Percentiles rank a stretch among this genome's conserved stretches.
phyloP scores from a whole-genome alignment of 2,113 vertebrate genomes.

The Catharus fuscescens region DNA sequence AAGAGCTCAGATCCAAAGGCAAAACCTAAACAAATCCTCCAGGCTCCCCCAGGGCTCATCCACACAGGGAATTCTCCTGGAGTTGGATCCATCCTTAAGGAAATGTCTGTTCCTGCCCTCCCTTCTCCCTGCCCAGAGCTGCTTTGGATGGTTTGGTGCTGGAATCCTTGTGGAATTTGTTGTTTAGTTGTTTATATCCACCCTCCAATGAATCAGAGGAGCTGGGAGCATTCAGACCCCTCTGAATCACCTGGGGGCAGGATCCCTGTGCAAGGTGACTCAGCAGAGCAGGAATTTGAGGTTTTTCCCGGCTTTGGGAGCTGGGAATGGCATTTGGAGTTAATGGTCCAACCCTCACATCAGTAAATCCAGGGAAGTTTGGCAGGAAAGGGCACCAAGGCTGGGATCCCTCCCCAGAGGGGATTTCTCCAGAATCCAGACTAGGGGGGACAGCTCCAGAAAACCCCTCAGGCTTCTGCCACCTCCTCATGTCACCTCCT shows the following conservation, averaged over 20 bases:
- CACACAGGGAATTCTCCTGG: not conserved
- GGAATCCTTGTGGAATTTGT: not conserved
- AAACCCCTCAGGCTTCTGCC: not conserved
- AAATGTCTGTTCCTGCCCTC: not conserved
- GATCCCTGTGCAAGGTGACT: not conserved
- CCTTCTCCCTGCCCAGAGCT: not conserved
- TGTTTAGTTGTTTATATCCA: not conserved
- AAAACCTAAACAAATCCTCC: not conserved
- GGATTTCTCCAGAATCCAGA: not conserved
- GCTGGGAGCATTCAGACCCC: not conserved
- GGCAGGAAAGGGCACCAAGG: not conserved
- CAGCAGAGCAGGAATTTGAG: not conserved
- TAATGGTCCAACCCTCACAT: not conserved
- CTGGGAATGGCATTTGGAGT: not conserved
- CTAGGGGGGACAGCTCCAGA: rapidly evolving
- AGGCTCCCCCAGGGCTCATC: not conserved
- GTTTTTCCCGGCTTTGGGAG: not conserved
- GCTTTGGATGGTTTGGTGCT: not conserved
- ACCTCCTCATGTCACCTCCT: not conserved
- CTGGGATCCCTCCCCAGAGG: not conserved
- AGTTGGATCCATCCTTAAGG: not conserved
- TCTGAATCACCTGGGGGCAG: too few relatives aligned
- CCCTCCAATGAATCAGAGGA: not conserved
- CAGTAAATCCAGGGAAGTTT: not conserved
- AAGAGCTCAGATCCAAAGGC: not conserved